A percentile compares a stretch with the other conserved stretches of the same genome.
Evolutionary conservation across 2,113 vertebrate species (phyloP).

Genomic region (Epinephelus cyanopodus): DNA sequence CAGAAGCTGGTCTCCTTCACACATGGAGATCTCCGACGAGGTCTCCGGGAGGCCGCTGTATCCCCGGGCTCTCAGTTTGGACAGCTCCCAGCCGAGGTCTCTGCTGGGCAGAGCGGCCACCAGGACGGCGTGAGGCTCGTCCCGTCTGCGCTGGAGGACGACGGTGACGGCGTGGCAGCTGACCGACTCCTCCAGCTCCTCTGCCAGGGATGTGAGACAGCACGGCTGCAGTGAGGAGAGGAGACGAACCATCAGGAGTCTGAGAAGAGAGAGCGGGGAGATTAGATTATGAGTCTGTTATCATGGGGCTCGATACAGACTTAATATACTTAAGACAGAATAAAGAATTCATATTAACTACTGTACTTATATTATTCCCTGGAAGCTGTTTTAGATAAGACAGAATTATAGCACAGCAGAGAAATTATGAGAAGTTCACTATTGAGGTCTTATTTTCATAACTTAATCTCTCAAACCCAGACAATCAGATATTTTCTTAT

Average conservation of each 20-base stretch:
- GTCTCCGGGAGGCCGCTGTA: slow-evolving; percentile 83
- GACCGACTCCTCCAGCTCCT: slow-evolving; percentile 85
- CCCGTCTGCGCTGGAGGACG: slow-evolving; percentile 78
- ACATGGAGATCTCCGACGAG: slow-evolving; percentile 84
- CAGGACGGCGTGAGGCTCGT: slow-evolving; percentile 78
- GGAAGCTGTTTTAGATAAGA: slow-evolving; percentile 37
- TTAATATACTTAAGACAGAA: slow-evolving; percentile 46
- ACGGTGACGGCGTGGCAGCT: slow-evolving; percentile 79
- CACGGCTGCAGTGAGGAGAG: slow-evolving; percentile 78
- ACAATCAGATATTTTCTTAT: background rate
- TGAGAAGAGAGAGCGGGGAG: slow-evolving; percentile 49
- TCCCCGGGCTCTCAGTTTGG: slow-evolving; percentile 78
- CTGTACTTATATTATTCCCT: slow-evolving; percentile 9
- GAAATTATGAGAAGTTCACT: background rate
- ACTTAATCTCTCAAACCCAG: background rate
- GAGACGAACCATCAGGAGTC: slow-evolving; percentile 86
- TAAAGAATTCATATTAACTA: slow-evolving; percentile 30
- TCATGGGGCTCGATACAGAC: slow-evolving; percentile 17
- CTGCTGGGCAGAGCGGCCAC: slow-evolving; percentile 84
- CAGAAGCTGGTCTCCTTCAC: slow-evolving; percentile 89
- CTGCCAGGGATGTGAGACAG: slow-evolving; percentile 81
- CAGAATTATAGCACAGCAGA: background rate
- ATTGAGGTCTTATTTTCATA: background rate
- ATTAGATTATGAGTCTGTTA: slow-evolving; percentile 49
- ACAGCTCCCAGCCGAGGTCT: slow-evolving; percentile 83